Evolutionary conservation across 2,888 invertebrate genomes (phyloP), one percentile per base, ranked within the genome.

Genomic region (Pyrocoelia pectoralis): DNA sequence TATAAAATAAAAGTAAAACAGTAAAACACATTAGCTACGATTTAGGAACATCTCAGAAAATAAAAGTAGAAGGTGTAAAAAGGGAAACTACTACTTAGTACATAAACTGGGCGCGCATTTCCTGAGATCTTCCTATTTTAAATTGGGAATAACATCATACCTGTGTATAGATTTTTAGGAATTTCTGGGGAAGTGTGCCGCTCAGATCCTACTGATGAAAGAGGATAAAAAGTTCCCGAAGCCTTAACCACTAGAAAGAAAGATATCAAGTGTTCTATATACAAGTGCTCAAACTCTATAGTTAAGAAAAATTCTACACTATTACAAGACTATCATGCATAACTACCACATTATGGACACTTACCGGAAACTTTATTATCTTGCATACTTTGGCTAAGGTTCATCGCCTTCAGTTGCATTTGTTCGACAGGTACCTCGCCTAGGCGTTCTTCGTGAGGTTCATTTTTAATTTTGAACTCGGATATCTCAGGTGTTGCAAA

Each of bases 191-290:
- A 85, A 83, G 65, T 84, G 82, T 56, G 84, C 83, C 70, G 84
- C 84, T 61, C 85, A 80, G 71, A 85, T 84, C 80, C 79, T 76
- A 82, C 84, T 84, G 79, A 86, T 79, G 77, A 92, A 75, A 93
- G 88, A 78, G 95, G 95, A 84, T 93, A 94, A 85, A 92, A 95
- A 81, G 94, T 94, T 82, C 95, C 94, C 77, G 93, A 89, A 83
- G 94, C 93, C 89, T 94, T 94, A 86, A 95, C 93, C 87, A 94
- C 91, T 92, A 89, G 84, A 89, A 89, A 82, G 73, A 79, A 77
- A 73, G 67, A 68, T 69, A 69, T 33, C 49, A 63, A 61, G 64
- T 64, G 73, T 70, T 69, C 71, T 73, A 71, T 73, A 72, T 72
- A 72, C 68, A 73, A 69, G 67, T 66, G 68, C 67, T 49, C 46